These are phyloP conservation scores for Leptinotarsa haldemani DNA, from an alignment of 2,888 invertebrate species.

Conservation along the genomic window DNA sequence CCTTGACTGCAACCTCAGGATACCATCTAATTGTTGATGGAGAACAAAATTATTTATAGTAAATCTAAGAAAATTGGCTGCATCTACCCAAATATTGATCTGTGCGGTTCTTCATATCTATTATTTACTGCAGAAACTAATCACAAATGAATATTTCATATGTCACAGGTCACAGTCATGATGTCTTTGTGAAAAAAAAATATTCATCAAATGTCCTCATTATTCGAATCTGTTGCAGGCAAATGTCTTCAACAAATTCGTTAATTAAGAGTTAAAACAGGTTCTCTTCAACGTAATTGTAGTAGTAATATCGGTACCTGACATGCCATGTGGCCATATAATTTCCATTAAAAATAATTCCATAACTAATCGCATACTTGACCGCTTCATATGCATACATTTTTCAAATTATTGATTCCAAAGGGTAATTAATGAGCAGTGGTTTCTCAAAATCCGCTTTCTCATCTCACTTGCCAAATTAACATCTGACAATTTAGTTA, in stretches of 20 bases:
- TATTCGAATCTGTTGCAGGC: background rate
- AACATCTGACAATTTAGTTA: conserved; percentile 27
- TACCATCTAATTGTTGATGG: too few relatives aligned
- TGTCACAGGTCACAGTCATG: background rate
- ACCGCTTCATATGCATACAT: conserved; percentile 29
- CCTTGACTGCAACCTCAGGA: too few relatives aligned
- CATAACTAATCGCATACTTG: conserved; percentile 28
- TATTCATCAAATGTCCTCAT: background rate
- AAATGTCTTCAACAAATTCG: background rate
- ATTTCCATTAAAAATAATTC: conserved; percentile 45
- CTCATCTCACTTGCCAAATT: conserved; percentile 27
- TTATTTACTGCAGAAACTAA: too few relatives aligned
- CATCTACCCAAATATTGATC: too few relatives aligned
- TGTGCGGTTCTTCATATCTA: too few relatives aligned
- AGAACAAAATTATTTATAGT: too few relatives aligned
- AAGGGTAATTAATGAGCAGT: conserved; percentile 21
- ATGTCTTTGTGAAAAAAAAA: background rate
- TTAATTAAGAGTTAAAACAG: conserved; percentile 10
- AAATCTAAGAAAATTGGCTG: too few relatives aligned
- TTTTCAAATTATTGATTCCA: conserved; percentile 20
- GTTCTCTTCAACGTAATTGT: background rate
- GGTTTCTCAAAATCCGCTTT: conserved; percentile 16
- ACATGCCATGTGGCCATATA: conserved; percentile 39
- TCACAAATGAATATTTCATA: background rate
- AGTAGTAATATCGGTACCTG: conserved; percentile 1